phyloP scores from a whole-genome alignment of 2,797 vertebrate species.

The Buphagus erythrorhynchus region DNA sequence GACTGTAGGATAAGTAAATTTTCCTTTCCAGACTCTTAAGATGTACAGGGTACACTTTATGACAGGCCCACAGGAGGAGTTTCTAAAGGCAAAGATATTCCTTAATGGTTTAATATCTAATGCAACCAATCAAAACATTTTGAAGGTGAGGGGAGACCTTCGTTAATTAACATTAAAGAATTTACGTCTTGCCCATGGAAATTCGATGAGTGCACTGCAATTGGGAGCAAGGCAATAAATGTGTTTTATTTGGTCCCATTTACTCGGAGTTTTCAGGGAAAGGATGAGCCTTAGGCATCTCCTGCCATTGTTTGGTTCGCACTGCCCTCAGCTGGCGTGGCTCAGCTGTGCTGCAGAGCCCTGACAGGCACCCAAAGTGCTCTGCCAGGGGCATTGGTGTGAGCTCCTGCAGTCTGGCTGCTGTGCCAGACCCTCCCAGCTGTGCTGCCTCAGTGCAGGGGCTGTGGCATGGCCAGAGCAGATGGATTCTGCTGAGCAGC shows the following conservation, averaged over 20 bases:
- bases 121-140: not conserved
- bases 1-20: not conserved
- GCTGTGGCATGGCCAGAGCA: accelerated
- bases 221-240: not conserved
- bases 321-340: constrained; percentile 27
- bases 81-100: not conserved
- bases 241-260: not conserved
- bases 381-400: not conserved
- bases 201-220: accelerated
- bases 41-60: not conserved
- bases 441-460: not conserved
- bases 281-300: not conserved
- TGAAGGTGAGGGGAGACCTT: not conserved
- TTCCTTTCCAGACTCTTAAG: not conserved
- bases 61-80: not conserved
- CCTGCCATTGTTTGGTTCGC: not conserved
- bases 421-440: not conserved
- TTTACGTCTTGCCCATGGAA: not conserved
- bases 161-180: not conserved
- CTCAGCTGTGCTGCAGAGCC: not conserved
- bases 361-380: not conserved
- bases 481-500: not conserved
- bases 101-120: not conserved
- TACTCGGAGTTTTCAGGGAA: not conserved
- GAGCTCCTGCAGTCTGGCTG: not conserved